phyloP scores from a whole-genome alignment of 2,113 vertebrate species.

The Urocitellus parryii region DNA sequence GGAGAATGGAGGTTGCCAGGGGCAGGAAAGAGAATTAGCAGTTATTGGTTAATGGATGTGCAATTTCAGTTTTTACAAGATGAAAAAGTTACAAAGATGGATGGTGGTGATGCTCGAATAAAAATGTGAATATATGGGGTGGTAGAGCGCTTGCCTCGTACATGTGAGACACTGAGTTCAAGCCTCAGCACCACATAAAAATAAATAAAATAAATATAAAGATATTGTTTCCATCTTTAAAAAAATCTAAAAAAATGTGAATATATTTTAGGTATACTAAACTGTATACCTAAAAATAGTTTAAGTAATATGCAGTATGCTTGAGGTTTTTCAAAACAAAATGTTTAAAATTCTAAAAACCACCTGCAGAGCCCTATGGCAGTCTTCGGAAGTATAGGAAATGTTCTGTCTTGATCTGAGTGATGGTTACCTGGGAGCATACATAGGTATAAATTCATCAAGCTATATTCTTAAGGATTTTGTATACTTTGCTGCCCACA shows the following conservation, averaged over 20 bases:
- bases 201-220: too few species aligned
- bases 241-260: neutral
- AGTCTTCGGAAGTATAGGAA: neutral
- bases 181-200: too few species aligned
- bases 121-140: too few species aligned
- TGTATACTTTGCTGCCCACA: neutral
- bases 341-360: neutral
- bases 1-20: neutral
- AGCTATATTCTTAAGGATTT: neutral
- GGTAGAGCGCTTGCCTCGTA: too few species aligned
- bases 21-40: neutral
- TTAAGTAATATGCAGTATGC: too few species aligned
- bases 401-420: neutral
- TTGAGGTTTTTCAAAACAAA: neutral
- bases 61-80: neutral
- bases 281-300: too few species aligned
- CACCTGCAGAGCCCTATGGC: neutral
- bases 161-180: too few species aligned
- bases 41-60: neutral
- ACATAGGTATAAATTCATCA: neutral
- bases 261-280: neutral
- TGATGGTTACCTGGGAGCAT: neutral
- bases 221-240: too few species aligned
- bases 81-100: neutral
- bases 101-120: neutral